Evolutionary conservation across 2,888 invertebrate genomes (phyloP).

Genomic region (Drosophila kambysellisi): DNA sequence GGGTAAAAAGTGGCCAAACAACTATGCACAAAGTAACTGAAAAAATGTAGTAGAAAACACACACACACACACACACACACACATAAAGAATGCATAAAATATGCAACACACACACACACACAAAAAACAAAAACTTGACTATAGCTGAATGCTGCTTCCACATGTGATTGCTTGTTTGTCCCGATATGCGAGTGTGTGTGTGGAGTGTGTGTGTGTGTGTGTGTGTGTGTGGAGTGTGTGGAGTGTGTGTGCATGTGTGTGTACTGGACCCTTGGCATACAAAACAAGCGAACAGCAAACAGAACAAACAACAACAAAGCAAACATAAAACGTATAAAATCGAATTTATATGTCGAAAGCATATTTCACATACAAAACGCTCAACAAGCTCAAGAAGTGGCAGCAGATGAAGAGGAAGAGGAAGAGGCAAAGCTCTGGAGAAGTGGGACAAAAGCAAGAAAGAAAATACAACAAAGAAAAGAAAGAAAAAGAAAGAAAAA

Average conservation of each 20-base stretch:
- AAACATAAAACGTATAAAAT: conserved; percentile 78
- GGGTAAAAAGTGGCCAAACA: conserved; percentile 8
- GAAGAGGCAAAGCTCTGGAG: background rate
- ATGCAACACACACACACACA: conserved; percentile 46
- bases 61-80: background rate
- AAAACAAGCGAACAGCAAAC: conserved; percentile 62
- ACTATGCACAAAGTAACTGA: conserved; percentile 19
- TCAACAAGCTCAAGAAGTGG: conserved; percentile 29
- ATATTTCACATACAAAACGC: conserved; percentile 70
- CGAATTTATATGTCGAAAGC: conserved; percentile 78
- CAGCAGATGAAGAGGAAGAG: background rate
- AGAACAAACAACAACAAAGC: conserved; percentile 32
- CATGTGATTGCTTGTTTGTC: conserved; percentile 43
- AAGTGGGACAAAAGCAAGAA: conserved; percentile 17
- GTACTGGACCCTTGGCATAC: conserved; percentile 63
- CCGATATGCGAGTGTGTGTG: conserved; percentile 18
- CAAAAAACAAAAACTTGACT: conserved; percentile 13
- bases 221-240: conserved; percentile 15
- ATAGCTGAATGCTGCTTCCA: conserved; percentile 24
- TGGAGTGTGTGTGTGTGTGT: conserved; percentile 8
- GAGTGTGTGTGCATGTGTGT: conserved; percentile 20
- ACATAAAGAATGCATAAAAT: conserved; percentile 42
- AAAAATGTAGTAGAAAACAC: conserved; percentile 9
- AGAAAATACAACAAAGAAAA: background rate
- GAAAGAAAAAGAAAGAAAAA: conserved; percentile 4